Evolutionary conservation across 2,888 invertebrate species (phyloP).

Genomic region (Syritta pipiens): DNA sequence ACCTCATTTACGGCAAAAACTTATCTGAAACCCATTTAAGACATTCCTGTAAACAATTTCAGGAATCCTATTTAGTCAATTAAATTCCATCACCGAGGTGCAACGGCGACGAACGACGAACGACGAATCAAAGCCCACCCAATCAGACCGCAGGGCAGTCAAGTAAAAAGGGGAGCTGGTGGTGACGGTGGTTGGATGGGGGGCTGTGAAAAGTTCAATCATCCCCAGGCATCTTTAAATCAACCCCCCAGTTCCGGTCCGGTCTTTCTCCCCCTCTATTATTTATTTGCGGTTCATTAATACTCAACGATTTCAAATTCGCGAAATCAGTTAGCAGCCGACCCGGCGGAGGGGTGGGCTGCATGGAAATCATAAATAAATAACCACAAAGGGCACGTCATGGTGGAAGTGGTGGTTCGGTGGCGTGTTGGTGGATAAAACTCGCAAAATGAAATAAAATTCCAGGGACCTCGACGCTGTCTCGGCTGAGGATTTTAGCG

Average conservation of each 20-base stretch:
- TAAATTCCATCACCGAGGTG: constrained; percentile 51
- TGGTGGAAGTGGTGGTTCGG: not conserved
- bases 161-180: not conserved
- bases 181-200: not conserved
- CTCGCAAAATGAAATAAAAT: constrained; percentile 43
- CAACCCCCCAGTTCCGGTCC: constrained; percentile 15
- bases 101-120: too few species aligned
- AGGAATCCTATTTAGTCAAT: constrained; percentile 65
- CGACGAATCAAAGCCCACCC: constrained; percentile 45
- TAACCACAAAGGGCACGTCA: constrained; percentile 38
- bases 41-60: constrained; percentile 32
- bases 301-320: constrained; percentile 64
- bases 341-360: not conserved
- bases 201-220: constrained; percentile 58
- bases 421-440: too few species aligned
- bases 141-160: constrained; percentile 43
- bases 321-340: constrained; percentile 55
- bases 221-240: constrained; percentile 63
- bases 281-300: constrained; percentile 68
- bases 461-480: constrained; percentile 8
- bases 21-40: constrained; percentile 29
- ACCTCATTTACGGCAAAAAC: constrained; percentile 49
- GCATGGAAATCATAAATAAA: constrained; percentile 65
- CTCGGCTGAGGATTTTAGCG: constrained; percentile 29
- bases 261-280: constrained; percentile 29